Base-by-base conservation (phyloP, 2,113 vertebrate genomes). In the Porphyrio hochstetteri region DNA sequence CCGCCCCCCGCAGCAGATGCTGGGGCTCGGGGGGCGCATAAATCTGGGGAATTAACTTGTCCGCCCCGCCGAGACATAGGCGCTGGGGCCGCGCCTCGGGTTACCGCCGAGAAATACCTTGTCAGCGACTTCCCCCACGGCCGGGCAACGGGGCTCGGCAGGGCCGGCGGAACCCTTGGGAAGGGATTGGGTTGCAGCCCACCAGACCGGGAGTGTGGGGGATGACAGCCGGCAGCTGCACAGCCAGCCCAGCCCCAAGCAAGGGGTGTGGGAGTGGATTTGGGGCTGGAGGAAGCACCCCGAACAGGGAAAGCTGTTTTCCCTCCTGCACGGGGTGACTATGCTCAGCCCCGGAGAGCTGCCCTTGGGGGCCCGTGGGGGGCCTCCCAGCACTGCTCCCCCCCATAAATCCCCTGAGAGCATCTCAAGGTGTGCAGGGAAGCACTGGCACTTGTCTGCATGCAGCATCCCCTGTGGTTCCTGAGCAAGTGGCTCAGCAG, bases 11-110 rank as follows among this genome's bases (percentile, higher is more conserved):
- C 67, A 46, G 94, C 94, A 92, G 92, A 95, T 95, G 95, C 92
- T 50, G 92, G 70, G 56, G 40, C 93, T 85, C 46, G 56, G 81
- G 84, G 71, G 78, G 48, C 5, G 59, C 92, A 92, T 94, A 92
- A 64, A 69, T 91, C 83, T 88, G 70, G 65, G 90, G 92, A 91
- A 92, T 96, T 92, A 94, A 96, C 65, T 96, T 94, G 93, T 94
- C 93, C 56, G 56, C 52, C 50, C 86, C 52, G 46, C 70, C 65
- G 71, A 68, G 93, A 86, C 46, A 33, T 50, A 48, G 80, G 74
- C 40, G 40, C 61, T 24, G 75, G 79, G 63, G 61, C 59, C 24
- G 86, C 61, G 74, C 86, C 76, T 82, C 77, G 77, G 55, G 71
- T 77, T 91, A 78, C 88, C 52, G 72, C 44, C 25, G 59, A 79